Percentiles rank a stretch among this genome's conserved stretches.
Conservation (phyloP, 1,140 invertebrate species). For the Neodiprion fabricii region DNA sequence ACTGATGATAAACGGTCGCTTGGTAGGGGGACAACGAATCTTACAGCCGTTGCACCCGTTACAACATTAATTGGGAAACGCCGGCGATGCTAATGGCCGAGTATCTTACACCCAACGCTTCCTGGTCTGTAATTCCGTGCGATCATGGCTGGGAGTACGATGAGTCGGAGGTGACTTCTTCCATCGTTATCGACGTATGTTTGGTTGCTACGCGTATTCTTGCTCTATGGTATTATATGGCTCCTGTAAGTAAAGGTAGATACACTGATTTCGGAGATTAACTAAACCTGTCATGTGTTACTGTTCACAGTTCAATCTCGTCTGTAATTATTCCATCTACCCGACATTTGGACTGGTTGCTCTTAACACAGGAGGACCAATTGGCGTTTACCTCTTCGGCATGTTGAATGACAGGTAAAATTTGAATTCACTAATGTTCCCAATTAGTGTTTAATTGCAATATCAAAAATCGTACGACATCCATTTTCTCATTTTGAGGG, state of each 20-base stretch:
- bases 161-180: constrained; percentile 70
- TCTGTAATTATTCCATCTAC: constrained; percentile 84
- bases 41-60: constrained; percentile 70
- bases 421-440: neutral
- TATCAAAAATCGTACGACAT: neutral
- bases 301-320: constrained; percentile 79
- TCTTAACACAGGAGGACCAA: constrained; percentile 82
- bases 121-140: constrained; percentile 73
- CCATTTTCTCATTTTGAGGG: constrained; percentile 6
- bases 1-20: too few relatives aligned
- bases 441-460: neutral
- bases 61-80: constrained; percentile 75
- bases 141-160: constrained; percentile 84
- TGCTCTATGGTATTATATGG: neutral
- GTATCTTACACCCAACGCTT: constrained; percentile 58
- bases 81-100: constrained; percentile 50
- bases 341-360: constrained; percentile 83
- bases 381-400: constrained; percentile 87
- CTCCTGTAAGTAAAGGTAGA: constrained; percentile 10
- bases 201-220: neutral
- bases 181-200: constrained; percentile 83
- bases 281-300: constrained; percentile 6
- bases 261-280: neutral
- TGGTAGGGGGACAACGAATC: constrained; percentile 54
- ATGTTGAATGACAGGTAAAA: constrained; percentile 78